Evolutionary conservation across 2,113 vertebrate genomes (phyloP).

Genomic region (Stomatorhinus ivindoensis): DNA sequence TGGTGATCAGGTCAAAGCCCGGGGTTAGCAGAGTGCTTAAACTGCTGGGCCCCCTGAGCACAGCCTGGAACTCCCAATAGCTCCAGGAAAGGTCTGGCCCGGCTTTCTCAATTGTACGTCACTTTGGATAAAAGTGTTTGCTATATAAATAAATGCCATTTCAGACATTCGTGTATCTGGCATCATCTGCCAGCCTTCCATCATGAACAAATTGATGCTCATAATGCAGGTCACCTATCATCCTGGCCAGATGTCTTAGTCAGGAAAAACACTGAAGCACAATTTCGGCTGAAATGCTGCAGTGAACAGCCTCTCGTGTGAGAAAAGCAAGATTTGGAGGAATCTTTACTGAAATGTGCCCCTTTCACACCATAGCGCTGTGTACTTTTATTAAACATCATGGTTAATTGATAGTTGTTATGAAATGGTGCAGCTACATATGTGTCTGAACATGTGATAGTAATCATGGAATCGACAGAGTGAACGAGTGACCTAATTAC

Average conservation of each 20-base stretch:
- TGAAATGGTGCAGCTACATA: neutral
- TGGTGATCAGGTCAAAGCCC: neutral
- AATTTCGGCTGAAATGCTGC: too few species aligned
- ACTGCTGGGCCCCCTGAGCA: neutral
- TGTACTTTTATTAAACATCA: too few species aligned
- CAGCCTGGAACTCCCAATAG: neutral
- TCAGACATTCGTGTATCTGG: neutral
- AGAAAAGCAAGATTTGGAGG: too few species aligned
- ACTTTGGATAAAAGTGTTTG: neutral
- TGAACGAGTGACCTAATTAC: constrained; percentile 9
- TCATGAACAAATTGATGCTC: neutral
- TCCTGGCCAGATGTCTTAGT: neutral
- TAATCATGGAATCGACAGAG: constrained; percentile 28
- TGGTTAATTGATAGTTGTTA: too few species aligned
- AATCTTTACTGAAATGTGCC: too few species aligned
- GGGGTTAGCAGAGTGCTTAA: neutral
- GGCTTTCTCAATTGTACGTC: neutral
- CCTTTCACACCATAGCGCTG: too few species aligned
- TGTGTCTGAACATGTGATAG: constrained; percentile 29
- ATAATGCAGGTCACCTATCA: neutral
- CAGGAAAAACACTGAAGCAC: too few species aligned
- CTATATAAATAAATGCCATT: neutral
- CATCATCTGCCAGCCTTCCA: neutral
- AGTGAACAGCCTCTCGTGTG: too few species aligned
- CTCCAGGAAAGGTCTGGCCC: neutral